phyloP scores from a whole-genome alignment of 2,888 invertebrate species.

The Cyaniris semiargus region DNA sequence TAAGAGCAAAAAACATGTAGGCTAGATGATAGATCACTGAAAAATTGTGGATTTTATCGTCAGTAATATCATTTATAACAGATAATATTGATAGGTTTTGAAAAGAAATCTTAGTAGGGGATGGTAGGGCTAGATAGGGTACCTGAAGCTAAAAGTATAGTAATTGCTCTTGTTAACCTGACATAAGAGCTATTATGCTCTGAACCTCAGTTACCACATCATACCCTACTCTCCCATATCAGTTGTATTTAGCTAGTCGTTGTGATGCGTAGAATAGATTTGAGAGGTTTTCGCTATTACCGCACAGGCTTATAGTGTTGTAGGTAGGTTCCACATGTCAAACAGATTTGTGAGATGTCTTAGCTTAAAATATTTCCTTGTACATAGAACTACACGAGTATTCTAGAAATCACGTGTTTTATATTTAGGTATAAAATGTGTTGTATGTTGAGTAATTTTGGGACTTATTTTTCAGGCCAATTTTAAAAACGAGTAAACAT shows the following conservation, averaged over 20 bases:
- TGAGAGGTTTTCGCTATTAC: not conserved
- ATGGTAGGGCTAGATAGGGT: not conserved
- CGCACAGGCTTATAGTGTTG: constrained; percentile 28
- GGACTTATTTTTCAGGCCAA: constrained; percentile 59
- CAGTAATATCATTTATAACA: too few species aligned
- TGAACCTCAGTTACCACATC: not conserved
- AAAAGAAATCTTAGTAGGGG: not conserved
- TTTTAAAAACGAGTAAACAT: constrained; percentile 64
- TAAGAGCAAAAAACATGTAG: not conserved
- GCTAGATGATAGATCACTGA: not conserved
- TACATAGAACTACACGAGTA: constrained; percentile 23
- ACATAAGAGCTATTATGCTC: not conserved
- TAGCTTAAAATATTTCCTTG: not conserved
- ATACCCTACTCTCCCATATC: not conserved
- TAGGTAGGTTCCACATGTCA: not conserved
- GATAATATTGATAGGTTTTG: not conserved
- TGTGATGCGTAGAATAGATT: constrained; percentile 17
- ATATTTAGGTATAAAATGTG: not conserved
- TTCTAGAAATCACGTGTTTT: constrained; percentile 19
- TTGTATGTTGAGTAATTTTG: constrained; percentile 14
- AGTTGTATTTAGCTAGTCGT: not conserved
- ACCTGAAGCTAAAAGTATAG: not conserved
- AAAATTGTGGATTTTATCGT: too few species aligned
- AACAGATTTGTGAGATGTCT: not conserved
- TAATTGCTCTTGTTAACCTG: not conserved